These are phyloP conservation scores for Drosophila mimetica DNA, from an alignment of 2,888 invertebrate genomes.

Conservation along the genomic window DNA sequence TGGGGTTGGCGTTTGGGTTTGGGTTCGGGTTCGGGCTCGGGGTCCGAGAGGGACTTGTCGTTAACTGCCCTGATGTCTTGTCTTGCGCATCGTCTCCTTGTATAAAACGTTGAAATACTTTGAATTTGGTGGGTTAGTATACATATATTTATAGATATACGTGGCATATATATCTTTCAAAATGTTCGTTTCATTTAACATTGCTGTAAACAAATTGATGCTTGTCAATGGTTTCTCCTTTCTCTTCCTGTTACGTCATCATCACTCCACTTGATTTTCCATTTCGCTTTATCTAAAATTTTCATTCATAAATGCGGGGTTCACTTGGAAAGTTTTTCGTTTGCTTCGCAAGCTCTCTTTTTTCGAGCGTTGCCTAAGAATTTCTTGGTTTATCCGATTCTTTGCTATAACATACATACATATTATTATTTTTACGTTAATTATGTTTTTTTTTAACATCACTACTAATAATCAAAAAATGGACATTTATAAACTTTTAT, in stretches of 20 bases:
- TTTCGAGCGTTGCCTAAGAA: constrained; percentile 10
- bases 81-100: constrained; percentile 36
- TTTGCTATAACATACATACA: constrained; percentile 66
- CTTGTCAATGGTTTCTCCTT: constrained; percentile 25
- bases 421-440: constrained; percentile 68
- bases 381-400: constrained; percentile 34
- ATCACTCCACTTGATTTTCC: constrained; percentile 1
- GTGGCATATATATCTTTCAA: constrained; percentile 69
- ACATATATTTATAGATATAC: constrained; percentile 69
- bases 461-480: constrained; percentile 83
- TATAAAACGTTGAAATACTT: constrained; percentile 80
- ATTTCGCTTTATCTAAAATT: constrained; percentile 22
- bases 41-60: background rate
- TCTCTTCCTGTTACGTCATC: background rate
- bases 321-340: constrained; percentile 40
- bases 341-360: constrained; percentile 21
- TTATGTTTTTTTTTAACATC: constrained; percentile 65
- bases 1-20: too few species aligned
- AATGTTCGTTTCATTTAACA: constrained; percentile 62
- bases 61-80: constrained; percentile 11
- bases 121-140: constrained; percentile 81
- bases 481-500: constrained; percentile 82
- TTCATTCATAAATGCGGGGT: constrained; percentile 58
- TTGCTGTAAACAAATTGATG: constrained; percentile 64
- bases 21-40: background rate